Base-by-base conservation (phyloP, 2,888 invertebrate genomes). In the Priocnemis perturbator region DNA sequence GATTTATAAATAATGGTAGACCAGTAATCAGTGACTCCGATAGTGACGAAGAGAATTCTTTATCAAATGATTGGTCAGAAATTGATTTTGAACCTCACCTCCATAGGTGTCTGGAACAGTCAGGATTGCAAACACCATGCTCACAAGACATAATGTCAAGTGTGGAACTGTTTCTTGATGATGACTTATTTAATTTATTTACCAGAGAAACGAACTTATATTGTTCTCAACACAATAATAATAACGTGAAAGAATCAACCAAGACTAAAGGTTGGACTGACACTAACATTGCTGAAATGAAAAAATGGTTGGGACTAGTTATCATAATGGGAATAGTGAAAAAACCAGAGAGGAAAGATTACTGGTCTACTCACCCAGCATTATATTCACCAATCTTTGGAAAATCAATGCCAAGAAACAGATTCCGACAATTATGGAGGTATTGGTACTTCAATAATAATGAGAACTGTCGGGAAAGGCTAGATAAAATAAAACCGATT, bases 391-490 rank as follows among this genome's bases (percentile, higher is more conserved):
- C 66, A 52, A 37, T 73, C 30, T 71, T 68, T 64, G 44, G 50
- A 15, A 57, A 73, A 57, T 64, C 58, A 3, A 67, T 63, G 61
- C 23, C 65, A 9, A 55, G 73, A 19, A 64, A 78, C 62, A 59
- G 68, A 47, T 76, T 65, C 59, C 47, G 66, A 48, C 52, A 60
- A 20, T 55, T 66, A 17, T 47, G 72, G 7, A 47, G 57, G 11
- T 58, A 63, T 21, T 56, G 77, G 23, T 71, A 77, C 64, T 77
- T 80, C 64, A 57, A 59, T 17, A 56, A 76, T 67, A 77, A 73
- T 64, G 58, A 67, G 44, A n/a, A 44, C 14, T 60, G 30, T n/a
- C 59, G 21, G 53, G 60, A 58, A 44, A 48, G 60, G 55, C 44
- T 77, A 9, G 48, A 21, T 30, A 77, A 73, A 71, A 69, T 79